Base-by-base conservation (phyloP, 2,888 invertebrate species). In the Euplagia quadripunctaria region DNA sequence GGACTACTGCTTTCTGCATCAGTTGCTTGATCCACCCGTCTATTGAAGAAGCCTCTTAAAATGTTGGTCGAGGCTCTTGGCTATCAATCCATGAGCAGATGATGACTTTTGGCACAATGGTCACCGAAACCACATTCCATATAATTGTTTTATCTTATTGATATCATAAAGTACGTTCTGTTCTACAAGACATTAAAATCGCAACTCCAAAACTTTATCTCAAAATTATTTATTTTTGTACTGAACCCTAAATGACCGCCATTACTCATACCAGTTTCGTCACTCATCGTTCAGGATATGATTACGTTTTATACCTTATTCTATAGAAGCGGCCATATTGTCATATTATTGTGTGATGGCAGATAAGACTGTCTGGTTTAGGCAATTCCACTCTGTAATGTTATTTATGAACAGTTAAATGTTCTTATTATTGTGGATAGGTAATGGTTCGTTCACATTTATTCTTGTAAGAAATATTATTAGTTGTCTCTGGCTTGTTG, bases 341-440 rank as follows among this genome's bases (percentile, higher is more conserved):
- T 77, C 64, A 8, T 64, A 74, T 74, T 70, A 67, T 74, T 66
- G 71, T 66, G 61, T 66, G 78, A 79, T 79, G 64, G 16, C 11
- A 84, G 85, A 83, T 83, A 85, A 85, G 43, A 43, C 12, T 9
- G 41, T n/a, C 68, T 74, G 79, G 75, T 79, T 81, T 79, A 66
- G 72, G 73, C 31, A 68, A 69, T 52, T 63, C 67, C 65, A 69
- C 70, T 51, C 14, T 16, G 20, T 76, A 70, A 68, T 75, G 71
- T 72, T 63, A 75, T 75, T 73, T 71, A 64, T 71, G 42, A 58
- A 68, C 69, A 61, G 61, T 76, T 76, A 58, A 52, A 71, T 74
- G 64, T 64, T 67, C 43, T 55, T 68, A 64, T 73, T 71, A 71
- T 71, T 74, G 68, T 61, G 4, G 8, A 42, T 68, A 61, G 46